These are phyloP conservation scores for Orthosia cruda DNA, from an alignment of 2,888 invertebrate species.

Conservation along the genomic window DNA sequence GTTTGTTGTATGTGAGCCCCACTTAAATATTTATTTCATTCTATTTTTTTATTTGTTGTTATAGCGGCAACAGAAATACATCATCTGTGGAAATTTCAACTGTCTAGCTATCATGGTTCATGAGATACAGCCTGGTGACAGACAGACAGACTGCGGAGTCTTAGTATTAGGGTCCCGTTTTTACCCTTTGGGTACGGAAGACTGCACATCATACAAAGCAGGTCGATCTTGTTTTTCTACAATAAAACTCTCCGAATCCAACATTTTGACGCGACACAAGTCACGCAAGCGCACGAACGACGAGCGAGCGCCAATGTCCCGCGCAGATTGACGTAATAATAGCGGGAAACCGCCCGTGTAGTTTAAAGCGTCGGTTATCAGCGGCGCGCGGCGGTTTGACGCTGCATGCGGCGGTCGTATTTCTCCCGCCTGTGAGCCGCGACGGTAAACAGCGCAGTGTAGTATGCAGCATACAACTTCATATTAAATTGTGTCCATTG, in stretches of 20 bases:
- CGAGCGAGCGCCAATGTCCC: constrained; percentile 17
- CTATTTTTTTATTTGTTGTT: too few species aligned
- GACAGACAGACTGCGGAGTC: too few species aligned
- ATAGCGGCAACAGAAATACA: too few species aligned
- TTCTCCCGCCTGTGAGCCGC: constrained; percentile 29
- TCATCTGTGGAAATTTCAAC: too few species aligned
- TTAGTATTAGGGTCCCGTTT: too few species aligned
- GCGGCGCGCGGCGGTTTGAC: constrained; percentile 45
- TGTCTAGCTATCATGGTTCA: too few species aligned
- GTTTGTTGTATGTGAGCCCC: too few species aligned
- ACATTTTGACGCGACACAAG: constrained; percentile 23
- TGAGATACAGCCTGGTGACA: too few species aligned
- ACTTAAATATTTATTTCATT: too few species aligned
- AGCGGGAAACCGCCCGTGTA: constrained; percentile 26
- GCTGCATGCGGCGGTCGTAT: constrained; percentile 47
- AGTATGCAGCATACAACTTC: constrained; percentile 15
- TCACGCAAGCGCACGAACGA: constrained; percentile 24
- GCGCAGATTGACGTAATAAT: constrained; percentile 10
- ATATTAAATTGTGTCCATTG: constrained; percentile 1
- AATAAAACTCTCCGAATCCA: constrained; percentile 14
- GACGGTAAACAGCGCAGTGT: constrained; percentile 33
- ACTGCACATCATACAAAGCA: constrained; percentile 5
- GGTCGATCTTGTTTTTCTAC: constrained; percentile 5
- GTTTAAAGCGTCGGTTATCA: constrained; percentile 32
- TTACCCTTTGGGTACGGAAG: too few species aligned